phyloP scores from a whole-genome alignment of 2,113 vertebrate species.

The Cricetomys ansorgei region DNA sequence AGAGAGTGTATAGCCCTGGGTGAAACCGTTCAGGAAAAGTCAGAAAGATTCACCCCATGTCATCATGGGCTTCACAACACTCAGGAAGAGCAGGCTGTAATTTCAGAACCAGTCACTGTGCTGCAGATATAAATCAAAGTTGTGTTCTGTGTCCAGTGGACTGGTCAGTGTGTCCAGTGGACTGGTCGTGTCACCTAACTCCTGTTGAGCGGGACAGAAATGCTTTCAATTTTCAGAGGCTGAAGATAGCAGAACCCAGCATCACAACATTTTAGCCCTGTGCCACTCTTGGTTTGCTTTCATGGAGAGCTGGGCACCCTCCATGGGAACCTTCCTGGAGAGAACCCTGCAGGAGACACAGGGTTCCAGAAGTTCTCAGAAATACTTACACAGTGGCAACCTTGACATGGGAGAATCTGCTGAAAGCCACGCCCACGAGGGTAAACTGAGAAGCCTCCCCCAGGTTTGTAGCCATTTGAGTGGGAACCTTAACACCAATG shows the following conservation, averaged over 20 bases:
- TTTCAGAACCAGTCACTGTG: background rate
- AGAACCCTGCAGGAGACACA: background rate
- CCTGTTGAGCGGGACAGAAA: background rate
- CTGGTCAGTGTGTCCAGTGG: background rate
- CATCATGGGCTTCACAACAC: background rate
- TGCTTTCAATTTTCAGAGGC: background rate
- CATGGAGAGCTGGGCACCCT: background rate
- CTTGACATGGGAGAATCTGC: too few species aligned
- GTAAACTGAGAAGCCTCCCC: background rate
- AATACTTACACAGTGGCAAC: background rate
- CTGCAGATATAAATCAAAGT: background rate
- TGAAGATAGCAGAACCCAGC: background rate
- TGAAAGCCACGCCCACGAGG: background rate
- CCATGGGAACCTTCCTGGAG: background rate
- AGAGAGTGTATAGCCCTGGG: background rate
- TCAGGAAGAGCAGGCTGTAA: background rate
- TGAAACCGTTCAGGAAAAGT: background rate
- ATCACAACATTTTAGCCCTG: background rate
- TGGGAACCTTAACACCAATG: background rate
- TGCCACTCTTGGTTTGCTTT: too few species aligned
- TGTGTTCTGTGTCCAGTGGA: fast-evolving
- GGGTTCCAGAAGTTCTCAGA: fast-evolving
- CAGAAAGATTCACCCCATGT: fast-evolving
- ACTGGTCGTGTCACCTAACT: background rate
- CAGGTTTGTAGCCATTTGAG: background rate